Conservation (phyloP, 2,888 invertebrate species). For the Ceriagrion tenellum region DNA sequence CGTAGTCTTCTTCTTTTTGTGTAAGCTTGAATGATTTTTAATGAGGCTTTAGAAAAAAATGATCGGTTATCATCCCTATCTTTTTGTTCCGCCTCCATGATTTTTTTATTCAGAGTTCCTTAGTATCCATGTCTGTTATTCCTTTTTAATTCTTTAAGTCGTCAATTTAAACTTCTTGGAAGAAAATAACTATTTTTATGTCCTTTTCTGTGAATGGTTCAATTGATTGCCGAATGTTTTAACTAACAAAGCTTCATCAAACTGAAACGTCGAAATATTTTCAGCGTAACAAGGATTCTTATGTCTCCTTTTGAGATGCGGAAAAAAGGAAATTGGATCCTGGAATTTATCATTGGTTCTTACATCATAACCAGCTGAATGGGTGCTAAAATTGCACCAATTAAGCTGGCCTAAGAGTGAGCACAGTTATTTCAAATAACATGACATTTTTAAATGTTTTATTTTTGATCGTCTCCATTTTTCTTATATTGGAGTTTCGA, state of each 20-base stretch:
- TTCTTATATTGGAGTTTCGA: too few relatives aligned
- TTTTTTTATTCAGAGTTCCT: neutral
- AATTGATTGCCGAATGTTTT: neutral
- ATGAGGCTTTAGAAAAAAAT: slow-evolving; percentile 15
- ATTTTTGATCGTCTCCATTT: too few relatives aligned
- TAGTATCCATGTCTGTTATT: neutral
- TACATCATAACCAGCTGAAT: too few relatives aligned
- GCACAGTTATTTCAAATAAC: too few relatives aligned
- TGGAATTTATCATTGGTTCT: too few relatives aligned
- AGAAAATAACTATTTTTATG: neutral
- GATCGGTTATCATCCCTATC: neutral
- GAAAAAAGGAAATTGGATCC: too few relatives aligned
- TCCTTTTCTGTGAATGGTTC: neutral
- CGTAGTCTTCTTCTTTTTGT: neutral
- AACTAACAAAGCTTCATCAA: neutral
- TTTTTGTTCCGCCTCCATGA: neutral
- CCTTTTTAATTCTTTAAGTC: neutral
- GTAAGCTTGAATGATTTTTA: neutral
- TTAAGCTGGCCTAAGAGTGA: too few relatives aligned
- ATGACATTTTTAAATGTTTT: too few relatives aligned
- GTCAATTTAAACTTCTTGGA: neutral
- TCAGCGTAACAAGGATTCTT: neutral
- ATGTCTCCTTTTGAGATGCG: neutral
- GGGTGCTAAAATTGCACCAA: too few relatives aligned
- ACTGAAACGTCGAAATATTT: neutral